Base-by-base conservation (phyloP, 1,140 invertebrate genomes). In the Drosophila triauraria region DNA sequence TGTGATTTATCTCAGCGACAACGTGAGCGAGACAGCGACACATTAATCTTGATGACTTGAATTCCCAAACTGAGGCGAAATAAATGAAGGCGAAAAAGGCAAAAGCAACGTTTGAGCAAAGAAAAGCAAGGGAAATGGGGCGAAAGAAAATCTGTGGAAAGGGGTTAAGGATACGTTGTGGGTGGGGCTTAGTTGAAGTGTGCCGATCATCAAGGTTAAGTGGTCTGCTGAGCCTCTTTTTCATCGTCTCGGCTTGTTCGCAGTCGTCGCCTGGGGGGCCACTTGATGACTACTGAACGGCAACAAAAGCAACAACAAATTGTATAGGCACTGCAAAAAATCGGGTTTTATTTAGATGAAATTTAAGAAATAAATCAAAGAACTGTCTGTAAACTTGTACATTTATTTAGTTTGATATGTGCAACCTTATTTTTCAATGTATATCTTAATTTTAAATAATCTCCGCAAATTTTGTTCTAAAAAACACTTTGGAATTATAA, bases 131-230 rank as follows among this genome's bases (percentile, higher is more conserved):
- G 25, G 23, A 13, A n/a, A 20, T 1, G 20, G 20, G 20, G 20
- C 20, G 20, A 20, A 20, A 20, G 20, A 20, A 44, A 44, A 59
- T 23, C 13, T 0, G 27, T 38, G 58, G 62, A 56, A 56, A 40
- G 25, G 17, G 40, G 12, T 17, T 56, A 56, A 56, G 47, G 61
- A 46, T 59, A 17, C 13, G 38, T n/a, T 3, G 35, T 44, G 65
- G 67, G 48, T 54, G 63, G 32, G 25, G 17, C 40, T 61, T 68
- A 48, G 57, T 58, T 75, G 58, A 58, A 40, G 72, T 68, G 59
- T 72, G 76, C 38, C 67, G 82, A 86, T 85, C 83, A 80, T 65
- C 80, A 87, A 82, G 83, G 83, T 80, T 80, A 80, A 84, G 72
- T 84, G 61, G 80, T 82, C 58, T 75, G 46, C 59, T 63, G 67